Evolutionary conservation across 2,888 invertebrate species (phyloP), one percentile per base, ranked within the genome.

Genomic region (Nephrotoma guestfalica): DNA sequence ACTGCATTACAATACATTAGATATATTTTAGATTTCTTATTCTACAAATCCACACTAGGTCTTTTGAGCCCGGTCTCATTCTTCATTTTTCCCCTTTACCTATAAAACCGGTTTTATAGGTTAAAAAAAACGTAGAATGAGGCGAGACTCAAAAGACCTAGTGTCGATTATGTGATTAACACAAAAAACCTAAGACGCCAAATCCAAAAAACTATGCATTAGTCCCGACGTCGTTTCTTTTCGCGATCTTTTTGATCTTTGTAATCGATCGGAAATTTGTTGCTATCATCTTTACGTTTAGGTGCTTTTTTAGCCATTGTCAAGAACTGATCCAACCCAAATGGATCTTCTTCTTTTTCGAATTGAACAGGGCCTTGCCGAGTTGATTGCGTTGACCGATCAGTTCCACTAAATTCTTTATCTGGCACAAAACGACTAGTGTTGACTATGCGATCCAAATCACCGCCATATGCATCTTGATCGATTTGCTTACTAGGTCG

Each of bases 271-370:
- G 86, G 41, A 41, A 41, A 57, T 51, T 86, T 86, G 30, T 9
- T 71, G 9, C 9, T 71, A 6, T 88, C 88, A 11, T 88, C 88
- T 88, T 94, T 94, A 4, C 95, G 92, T 88, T 95, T 94, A 43
- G 93, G 93, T 30, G 93, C 97, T 87, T 97, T 95, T 91, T 99
- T 99, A 87, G 98, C 99, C 91, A 98, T 97, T 89, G 96, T 97
- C 94, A 99, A 96, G 94, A 99, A 98, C 92, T 98, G 97, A 93
- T 98, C 98, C 90, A 99, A 93, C 91, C 99, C 99, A 92, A 99
- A 99, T 88, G 99, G 98, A 95, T 99, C 99, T 89, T 93, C 93
- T 88, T 94, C 94, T 88, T 95, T 95, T 90, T 98, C 97, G 91
- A 99, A 99, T 92, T 99, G 98, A 41, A 99, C 99, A 0, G 99